Base-by-base conservation (phyloP, 2,113 vertebrate genomes). In the Bos javanicus region DNA sequence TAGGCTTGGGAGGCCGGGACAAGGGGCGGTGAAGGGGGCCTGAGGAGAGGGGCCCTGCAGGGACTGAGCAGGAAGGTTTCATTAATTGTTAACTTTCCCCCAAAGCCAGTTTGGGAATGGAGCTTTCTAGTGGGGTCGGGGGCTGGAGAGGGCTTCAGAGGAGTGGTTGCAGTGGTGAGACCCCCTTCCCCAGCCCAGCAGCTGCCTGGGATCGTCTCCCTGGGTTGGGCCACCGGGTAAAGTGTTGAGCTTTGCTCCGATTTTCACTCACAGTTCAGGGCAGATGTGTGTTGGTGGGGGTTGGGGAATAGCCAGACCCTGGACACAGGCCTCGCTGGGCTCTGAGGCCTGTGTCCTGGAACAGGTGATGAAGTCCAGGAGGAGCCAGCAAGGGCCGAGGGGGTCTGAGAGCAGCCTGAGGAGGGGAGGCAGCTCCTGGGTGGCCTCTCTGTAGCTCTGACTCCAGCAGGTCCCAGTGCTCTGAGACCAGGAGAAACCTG, bases 1-100 rank as follows among this genome's bases (percentile, higher is more conserved):
- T 28, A 9, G 93, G 16, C 87, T 21, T 59, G 17, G 25, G 89
- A 60, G 52, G 92, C 89, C 86, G 1, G 56, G 64, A 88, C 74
- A 92, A 52, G 59, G 84, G 60, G 52, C 76, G 30, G 21, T 10
- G 59, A 74, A 90, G 46, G 25, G 28, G 93, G 28, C 46, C 64
- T 6, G 81, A 46, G 76, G 67, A 90, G 50, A 62, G 39, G 82
- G 82, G 54, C n/a, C 80, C 87, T 94, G 87, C 33, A 23, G 86
- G 80, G 71, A 25, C 67, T 1, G 16, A 86, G 48, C 43, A 6
- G 93, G 87, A 84, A 94, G 95, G 28, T 81, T 78, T 78, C 0
- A n/a, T 56, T 90, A 81, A 91, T 94, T 1, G 95, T 97, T 96
- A 95, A 96, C 92, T 94, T 95, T 87, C 52, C 13, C 54, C 17